These are phyloP conservation scores for Tiaroga cobitis DNA, from an alignment of 2,797 vertebrate genomes.

Conservation along the genomic window DNA sequence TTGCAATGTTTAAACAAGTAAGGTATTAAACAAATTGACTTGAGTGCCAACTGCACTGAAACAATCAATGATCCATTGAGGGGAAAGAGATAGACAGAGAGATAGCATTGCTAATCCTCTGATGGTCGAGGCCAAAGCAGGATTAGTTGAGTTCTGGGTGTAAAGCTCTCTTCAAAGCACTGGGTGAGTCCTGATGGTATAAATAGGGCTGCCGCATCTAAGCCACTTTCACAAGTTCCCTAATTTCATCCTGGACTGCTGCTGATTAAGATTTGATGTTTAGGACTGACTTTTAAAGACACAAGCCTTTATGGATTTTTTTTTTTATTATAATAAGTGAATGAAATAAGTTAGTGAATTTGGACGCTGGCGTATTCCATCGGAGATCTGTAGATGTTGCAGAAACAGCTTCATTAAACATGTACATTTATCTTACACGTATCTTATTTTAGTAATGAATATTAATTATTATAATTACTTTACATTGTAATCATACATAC, in stretches of 20 bases:
- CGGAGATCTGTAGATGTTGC: neutral
- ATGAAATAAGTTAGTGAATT: neutral
- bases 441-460: neutral
- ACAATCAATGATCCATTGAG: slow-evolving; percentile 12
- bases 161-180: slow-evolving; percentile 76
- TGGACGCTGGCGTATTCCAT: neutral
- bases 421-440: neutral
- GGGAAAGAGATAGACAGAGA: slow-evolving; percentile 35
- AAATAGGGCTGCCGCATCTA: slow-evolving; percentile 80
- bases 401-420: neutral
- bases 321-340: neutral
- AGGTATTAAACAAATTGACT: neutral
- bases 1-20: neutral
- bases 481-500: too few species aligned
- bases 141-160: slow-evolving; percentile 78
- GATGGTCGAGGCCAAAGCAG: slow-evolving; percentile 73
- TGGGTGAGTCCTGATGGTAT: slow-evolving; percentile 75
- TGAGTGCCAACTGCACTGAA: neutral
- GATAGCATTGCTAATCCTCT: slow-evolving; percentile 75
- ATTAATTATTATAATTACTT: neutral
- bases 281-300: neutral
- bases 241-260: slow-evolving; percentile 76
- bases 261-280: slow-evolving; percentile 32
- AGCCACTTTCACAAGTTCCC: slow-evolving; percentile 79
- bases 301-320: neutral